Evolutionary conservation across 2,797 vertebrate genomes (phyloP).

Genomic region (Diplodus sargus): DNA sequence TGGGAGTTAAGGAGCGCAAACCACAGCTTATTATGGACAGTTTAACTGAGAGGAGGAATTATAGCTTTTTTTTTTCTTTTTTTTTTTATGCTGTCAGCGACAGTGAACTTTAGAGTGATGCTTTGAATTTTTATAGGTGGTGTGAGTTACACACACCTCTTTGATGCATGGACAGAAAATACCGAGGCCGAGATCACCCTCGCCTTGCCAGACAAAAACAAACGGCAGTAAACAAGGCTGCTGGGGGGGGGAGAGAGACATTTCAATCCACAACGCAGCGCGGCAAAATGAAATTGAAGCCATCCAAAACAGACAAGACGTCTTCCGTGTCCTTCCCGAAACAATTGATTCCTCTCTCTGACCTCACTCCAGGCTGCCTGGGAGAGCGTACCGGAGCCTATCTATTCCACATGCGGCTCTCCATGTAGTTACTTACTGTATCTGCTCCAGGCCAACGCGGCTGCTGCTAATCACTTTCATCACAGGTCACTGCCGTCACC

Average conservation of each 20-base stretch:
- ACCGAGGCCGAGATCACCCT: background rate
- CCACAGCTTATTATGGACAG: background rate
- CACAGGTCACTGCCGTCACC: constrained; percentile 41
- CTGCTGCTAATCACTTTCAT: constrained; percentile 43
- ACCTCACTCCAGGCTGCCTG: constrained; percentile 10
- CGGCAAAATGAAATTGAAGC: background rate
- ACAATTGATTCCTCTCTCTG: constrained; percentile 24
- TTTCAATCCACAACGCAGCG: constrained; percentile 1
- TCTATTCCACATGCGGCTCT: constrained; percentile 19
- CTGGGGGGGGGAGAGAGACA: background rate
- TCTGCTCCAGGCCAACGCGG: constrained; percentile 19
- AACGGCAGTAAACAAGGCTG: constrained; percentile 8
- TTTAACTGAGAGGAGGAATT: background rate
- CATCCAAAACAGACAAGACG: background rate
- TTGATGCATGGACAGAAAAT: background rate
- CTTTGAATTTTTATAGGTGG: background rate
- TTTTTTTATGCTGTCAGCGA: background rate
- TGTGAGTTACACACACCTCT: background rate
- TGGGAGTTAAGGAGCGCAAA: background rate
- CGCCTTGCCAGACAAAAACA: background rate
- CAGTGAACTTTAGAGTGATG: constrained; percentile 2
- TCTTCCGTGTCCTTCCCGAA: background rate
- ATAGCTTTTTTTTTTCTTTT: background rate
- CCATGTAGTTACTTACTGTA: constrained; percentile 1
- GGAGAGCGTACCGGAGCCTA: background rate